Base-by-base conservation (phyloP, 1,140 invertebrate species). In the Onthophagus taurus region DNA sequence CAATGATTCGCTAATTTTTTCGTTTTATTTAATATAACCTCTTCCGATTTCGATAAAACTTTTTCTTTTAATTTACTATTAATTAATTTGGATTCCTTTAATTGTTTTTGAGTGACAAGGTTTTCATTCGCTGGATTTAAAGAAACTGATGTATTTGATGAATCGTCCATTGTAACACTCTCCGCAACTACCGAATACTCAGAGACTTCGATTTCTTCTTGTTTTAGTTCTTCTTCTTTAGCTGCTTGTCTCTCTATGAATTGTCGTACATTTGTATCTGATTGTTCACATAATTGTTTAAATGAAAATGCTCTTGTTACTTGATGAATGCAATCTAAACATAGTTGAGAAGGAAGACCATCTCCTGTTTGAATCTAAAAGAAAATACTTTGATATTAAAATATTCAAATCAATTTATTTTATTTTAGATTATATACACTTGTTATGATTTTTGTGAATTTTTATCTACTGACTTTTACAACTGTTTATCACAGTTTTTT, bases 281-380 rank as follows among this genome's bases (percentile, higher is more conserved):
- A 68, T 44, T 63, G 58, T 51, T 69, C 64, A 51, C 67, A 70
- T 19, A 66, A 53, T 44, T 66, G 58, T 54, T 69, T 70, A 45
- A 71, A 71, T n/a, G 65, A 60, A 47, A 61, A 71, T 16, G 60
- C 60, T 34, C 62, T 57, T 38, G 61, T 66, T n/a, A 70, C 61
- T 53, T 69, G 63, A 18, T 67, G 53, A 13, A 62, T 50, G 47
- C 69, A 72, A 44, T 68, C 58, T 4, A 66, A 31, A 49, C 69
- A 72, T 16, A 72, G 54, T 34, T 60, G 52, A 16, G 50, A 33
- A 17, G 69, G 69, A 21, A 71, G 49, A 5, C 68, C 69, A 56
- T 72, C 69, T 12, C 59, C 60, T 51, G 57, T 61, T 49, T 53
- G 46, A 19, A 69, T 57, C 65, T 67, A 47, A 17, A 41, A 24